Conservation (phyloP, 2,797 vertebrate genomes). For the Enteromius afrohamiltoni region DNA sequence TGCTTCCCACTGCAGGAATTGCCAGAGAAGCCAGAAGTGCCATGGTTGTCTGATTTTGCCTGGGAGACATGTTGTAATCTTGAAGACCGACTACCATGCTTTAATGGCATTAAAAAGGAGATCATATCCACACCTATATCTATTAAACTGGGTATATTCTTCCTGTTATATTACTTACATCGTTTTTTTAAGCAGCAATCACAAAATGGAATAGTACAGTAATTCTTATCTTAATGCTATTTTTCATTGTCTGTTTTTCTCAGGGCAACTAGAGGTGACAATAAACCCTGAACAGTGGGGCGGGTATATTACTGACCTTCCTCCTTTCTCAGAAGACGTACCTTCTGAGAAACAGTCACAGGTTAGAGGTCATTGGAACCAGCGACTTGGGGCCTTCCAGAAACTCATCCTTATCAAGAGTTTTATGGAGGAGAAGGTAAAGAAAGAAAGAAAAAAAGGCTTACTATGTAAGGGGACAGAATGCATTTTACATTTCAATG, state of each 20-base stretch:
- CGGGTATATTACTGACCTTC: constrained; percentile 58
- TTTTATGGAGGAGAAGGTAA: constrained; percentile 83
- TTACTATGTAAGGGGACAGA: too few species aligned
- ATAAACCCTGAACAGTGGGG: constrained; percentile 74
- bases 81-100: constrained; percentile 77
- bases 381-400: constrained; percentile 77
- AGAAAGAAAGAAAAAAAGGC: neutral
- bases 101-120: constrained; percentile 76
- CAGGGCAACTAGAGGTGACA: constrained; percentile 76
- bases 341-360: constrained; percentile 21
- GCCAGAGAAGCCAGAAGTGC: constrained; percentile 72
- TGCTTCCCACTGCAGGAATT: constrained; percentile 63
- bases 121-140: constrained; percentile 68
- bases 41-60: constrained; percentile 74
- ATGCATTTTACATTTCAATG: too few species aligned
- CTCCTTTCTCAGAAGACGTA: constrained; percentile 35
- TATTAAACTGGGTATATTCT: constrained; percentile 69
- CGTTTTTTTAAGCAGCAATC: neutral
- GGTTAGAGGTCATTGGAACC: constrained; percentile 68
- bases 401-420: constrained; percentile 84
- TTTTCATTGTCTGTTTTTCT: neutral
- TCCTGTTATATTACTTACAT: neutral
- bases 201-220: constrained; percentile 5
- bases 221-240: neutral
- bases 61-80: constrained; percentile 82